Base-by-base conservation (phyloP, 2,888 invertebrate species). In the Calameuta idolon region DNA sequence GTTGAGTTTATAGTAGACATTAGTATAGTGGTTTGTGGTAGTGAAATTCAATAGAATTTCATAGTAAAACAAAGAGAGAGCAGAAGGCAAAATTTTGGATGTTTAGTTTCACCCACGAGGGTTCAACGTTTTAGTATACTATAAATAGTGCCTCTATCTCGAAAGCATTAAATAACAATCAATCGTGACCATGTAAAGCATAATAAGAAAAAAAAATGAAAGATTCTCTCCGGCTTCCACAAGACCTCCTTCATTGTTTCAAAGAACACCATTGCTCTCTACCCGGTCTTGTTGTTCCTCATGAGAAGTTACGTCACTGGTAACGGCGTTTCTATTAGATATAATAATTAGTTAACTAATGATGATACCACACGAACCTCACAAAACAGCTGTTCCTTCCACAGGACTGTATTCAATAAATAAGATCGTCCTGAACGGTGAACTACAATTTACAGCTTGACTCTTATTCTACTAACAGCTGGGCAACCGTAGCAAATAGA, bases 221-320 rank as follows among this genome's bases (percentile, higher is more conserved):
- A 23, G 73, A 76, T 76, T 76, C 33, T 31, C 71, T 34, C 33
- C 12, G 71, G 31, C 31, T 12, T 71, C 71, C 31, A 0, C 33
- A 5, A 34, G 31, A 23, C 33, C 31, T 23, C 9, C 31, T 71
- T 77, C 77, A 77, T 77, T 77, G 75, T 75, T 69, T 75, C 75
- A 69, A 69, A 69, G 74, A 69, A 69, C 23, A 30, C 75, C n/a
- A n/a, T 69, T 69, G n/a, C 69, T 76, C 30, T 77, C 35, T 75
- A 33, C 69, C 40, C 23, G 9, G 15, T 31, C 34, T 69, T 35
- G 37, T 30, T 75, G 71, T 71, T 71, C 5, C 34, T 75, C 69
- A 5, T 5, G 9, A 79, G 79, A 79, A 73, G 85, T 86, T 85
- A 83, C 82, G 81, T 84, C 82, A 85, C 85, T 83, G 77, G 84